Evolutionary conservation across 1,140 invertebrate genomes (phyloP), one percentile per base, ranked within the genome.

Genomic region (Trachelipus rathkii): DNA sequence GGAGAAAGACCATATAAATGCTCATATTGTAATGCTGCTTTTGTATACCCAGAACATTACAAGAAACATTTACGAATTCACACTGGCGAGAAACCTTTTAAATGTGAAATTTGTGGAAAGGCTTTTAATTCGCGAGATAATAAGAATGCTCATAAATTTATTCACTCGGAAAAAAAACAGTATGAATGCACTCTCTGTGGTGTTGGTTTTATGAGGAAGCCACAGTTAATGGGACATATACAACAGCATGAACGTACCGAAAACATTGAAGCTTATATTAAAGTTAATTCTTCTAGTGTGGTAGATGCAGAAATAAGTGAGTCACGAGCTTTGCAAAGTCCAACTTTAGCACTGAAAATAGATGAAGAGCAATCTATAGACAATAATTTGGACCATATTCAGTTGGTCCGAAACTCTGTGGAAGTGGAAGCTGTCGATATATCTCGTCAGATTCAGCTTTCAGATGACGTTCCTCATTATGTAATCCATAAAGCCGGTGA

Each of bases 51-150:
- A 0, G 91, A 93, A 82, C 92, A 93, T 83, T 92, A 91, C 82
- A 93, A 92, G 83, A 94, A 94, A 78, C 93, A 95, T 81, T 85
- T 89, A 79, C 85, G 89, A 0, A 92, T 92, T 82, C 93, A 95
- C 82, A 92, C 89, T 9, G 91, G 92, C 0, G 90, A 92, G 78
- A 92, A 93, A 81, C 91, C 92, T 0, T 95, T 89, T 81, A 83
- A 87, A 2, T 95, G 93, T 80, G 92, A 93, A 86, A 90, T 91
- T n/a, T 95, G 93, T 84, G 91, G 91, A n/a, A 94, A 94, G 84
- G 88, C 89, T 24, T 94, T 95, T 83, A 92, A 91, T 80, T 92
- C 91, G 46, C 87, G 91, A 67, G 93, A 94, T 84, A 94, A 94
- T 84, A 87, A 92, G 73, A 93, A 94, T 86, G 91, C 92, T 11